These are phyloP conservation scores for Paraescarpia echinospica DNA, from an alignment of 1,140 invertebrate genomes.

Conservation along the genomic window DNA sequence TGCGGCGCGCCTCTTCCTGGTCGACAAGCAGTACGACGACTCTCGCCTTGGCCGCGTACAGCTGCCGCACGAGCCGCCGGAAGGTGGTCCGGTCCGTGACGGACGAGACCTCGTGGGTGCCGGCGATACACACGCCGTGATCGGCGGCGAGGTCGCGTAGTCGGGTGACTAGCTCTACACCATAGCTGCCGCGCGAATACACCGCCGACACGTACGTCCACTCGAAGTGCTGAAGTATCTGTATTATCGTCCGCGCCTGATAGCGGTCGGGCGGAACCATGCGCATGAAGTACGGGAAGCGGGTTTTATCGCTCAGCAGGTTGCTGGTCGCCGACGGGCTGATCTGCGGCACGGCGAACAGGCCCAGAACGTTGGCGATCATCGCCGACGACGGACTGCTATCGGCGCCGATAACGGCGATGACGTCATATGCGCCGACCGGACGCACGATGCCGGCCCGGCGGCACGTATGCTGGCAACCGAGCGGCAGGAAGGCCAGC, in stretches of 20 bases:
- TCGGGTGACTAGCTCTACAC: conserved; percentile 19
- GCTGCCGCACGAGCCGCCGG: not conserved
- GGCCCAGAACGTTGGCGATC: conserved; percentile 35
- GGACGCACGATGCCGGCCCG: not conserved
- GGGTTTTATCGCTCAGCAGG: conserved; percentile 41
- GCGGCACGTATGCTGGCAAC: conserved; percentile 11
- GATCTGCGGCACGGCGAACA: conserved; percentile 42
- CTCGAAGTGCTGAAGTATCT: conserved; percentile 29
- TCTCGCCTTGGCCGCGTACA: not conserved
- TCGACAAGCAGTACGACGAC: conserved; percentile 28
- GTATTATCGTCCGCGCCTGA: conserved; percentile 48
- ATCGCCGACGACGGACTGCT: conserved; percentile 33
- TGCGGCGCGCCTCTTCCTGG: conserved; percentile 23
- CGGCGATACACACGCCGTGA: conserved; percentile 19
- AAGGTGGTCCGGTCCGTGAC: not conserved
- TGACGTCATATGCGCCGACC: conserved; percentile 21
- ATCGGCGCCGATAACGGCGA: conserved; percentile 28
- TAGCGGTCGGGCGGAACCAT: conserved; percentile 42
- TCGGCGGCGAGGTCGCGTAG: conserved; percentile 4
- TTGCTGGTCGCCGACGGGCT: conserved; percentile 41
- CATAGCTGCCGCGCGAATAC: conserved; percentile 26
- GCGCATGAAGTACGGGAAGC: conserved; percentile 43
- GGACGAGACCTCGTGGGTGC: not conserved
- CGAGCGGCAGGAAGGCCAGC: conserved; percentile 27
- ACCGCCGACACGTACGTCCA: conserved; percentile 31